Evolutionary conservation across 2,797 vertebrate species (phyloP), one percentile per base, ranked within the genome.

Genomic region (Echiichthys vipera): DNA sequence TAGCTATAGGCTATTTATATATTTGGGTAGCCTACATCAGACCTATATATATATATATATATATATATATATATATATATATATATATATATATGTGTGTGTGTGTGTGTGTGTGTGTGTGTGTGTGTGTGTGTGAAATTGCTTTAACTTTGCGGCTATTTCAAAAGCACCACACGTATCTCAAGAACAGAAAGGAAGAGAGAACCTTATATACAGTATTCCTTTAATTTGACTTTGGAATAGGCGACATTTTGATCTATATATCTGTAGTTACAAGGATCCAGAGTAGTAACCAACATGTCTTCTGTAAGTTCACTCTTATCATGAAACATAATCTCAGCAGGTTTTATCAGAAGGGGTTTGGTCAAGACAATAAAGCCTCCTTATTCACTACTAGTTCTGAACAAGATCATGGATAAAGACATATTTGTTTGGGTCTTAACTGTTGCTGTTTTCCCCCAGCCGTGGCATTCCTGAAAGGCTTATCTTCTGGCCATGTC

Each of bases 391-490:
- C 11, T n/a, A n/a, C n/a, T n/a, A n/a, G n/a, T n/a, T n/a, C n/a
- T n/a, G 29, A 59, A 54, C 17, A 47, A 37, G 9, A 18, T 2
- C 7, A 6, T 36, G 15, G 24, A 12, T 9, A 13, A 13, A 43
- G 11, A 46, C 47, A 55, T n/a, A 2, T 1, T 47, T 24, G 25
- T 22, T 37, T 55, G 4, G 25, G n/a, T 57, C 7, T 40, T 40
- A 13, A 17, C 1, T 24, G 20, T 32, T 32, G 10, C 8, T n/a
- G n/a, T 68, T 47, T 65, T 36, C 3, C 20, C 22, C 18, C 25
- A 10, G 36, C 12, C 25, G 1, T 42, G 25, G 62, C 67, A 87
- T 89, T 90, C 80, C 70, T 84, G 67, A 20, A 11, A 40, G 29
- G 65, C 64, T 84, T 80, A 75, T 18, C 49, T 29, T 54, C 25